A percentile compares a stretch with the other conserved stretches of the same genome.
Conservation (phyloP, 1,140 invertebrate species). For the Hormaphis cornu region DNA sequence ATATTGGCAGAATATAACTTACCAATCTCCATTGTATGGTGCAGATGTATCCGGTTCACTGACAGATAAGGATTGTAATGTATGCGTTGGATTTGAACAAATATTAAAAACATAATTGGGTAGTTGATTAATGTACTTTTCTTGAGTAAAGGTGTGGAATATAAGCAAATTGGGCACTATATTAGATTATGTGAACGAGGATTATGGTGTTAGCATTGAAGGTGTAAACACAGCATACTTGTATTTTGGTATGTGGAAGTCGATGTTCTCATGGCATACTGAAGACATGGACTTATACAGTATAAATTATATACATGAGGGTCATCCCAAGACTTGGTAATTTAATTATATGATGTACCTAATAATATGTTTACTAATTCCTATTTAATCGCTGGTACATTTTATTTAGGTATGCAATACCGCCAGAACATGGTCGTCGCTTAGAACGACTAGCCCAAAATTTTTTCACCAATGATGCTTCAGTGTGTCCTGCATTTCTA, state of each 20-base stretch:
- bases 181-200: constrained; percentile 83
- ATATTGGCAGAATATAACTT: constrained; percentile 95
- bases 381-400: neutral
- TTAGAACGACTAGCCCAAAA: constrained; percentile 84
- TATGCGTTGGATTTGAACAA: constrained; percentile 38
- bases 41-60: constrained; percentile 92
- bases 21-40: constrained; percentile 84
- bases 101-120: neutral
- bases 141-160: constrained; percentile 64
- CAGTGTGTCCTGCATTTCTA: constrained; percentile 85
- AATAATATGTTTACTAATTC: neutral
- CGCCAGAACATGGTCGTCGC: constrained; percentile 83
- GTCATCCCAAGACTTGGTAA: constrained; percentile 88
- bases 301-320: constrained; percentile 96
- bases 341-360: neutral
- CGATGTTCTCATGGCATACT: constrained; percentile 98
- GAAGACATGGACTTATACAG: constrained; percentile 99
- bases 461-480: constrained; percentile 75
- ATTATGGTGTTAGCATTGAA: constrained; percentile 92
- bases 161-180: constrained; percentile 89
- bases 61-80: constrained; percentile 76
- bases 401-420: constrained; percentile 69
- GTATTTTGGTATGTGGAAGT: constrained; percentile 99
- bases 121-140: neutral
- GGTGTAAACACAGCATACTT: constrained; percentile 98